phyloP scores from a whole-genome alignment of 2,113 vertebrate species.

The Cairina moschata region DNA sequence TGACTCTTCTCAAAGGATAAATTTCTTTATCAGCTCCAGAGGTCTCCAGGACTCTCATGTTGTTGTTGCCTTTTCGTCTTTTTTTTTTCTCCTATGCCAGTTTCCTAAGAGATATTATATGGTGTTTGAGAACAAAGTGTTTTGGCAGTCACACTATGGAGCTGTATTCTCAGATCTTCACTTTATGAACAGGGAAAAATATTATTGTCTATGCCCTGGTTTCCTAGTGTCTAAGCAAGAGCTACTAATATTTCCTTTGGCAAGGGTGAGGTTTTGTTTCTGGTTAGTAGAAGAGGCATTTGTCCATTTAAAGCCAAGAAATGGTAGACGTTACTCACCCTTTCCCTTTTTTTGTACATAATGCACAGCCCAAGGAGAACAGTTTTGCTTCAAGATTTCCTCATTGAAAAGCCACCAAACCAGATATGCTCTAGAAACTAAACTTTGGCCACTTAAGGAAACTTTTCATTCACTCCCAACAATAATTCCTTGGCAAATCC shows the following conservation, averaged over 20 bases:
- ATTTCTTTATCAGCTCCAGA: not conserved
- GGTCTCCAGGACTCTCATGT: not conserved
- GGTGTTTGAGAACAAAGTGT: no score
- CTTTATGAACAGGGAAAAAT: not conserved
- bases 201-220: not conserved
- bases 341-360: not conserved
- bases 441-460: not conserved
- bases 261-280: not conserved
- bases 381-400: not conserved
- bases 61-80: not conserved
- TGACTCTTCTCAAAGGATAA: not conserved
- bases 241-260: not conserved
- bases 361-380: not conserved
- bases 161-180: not conserved
- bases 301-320: not conserved
- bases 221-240: not conserved
- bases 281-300: not conserved
- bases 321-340: not conserved
- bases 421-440: not conserved
- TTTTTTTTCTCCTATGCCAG: not conserved
- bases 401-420: not conserved
- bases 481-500: not conserved
- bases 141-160: not conserved
- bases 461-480: not conserved
- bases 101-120: not conserved